Percentiles rank a stretch among this genome's conserved stretches.
Conservation (phyloP, 2,888 invertebrate species). For the Agrochola circellaris region DNA sequence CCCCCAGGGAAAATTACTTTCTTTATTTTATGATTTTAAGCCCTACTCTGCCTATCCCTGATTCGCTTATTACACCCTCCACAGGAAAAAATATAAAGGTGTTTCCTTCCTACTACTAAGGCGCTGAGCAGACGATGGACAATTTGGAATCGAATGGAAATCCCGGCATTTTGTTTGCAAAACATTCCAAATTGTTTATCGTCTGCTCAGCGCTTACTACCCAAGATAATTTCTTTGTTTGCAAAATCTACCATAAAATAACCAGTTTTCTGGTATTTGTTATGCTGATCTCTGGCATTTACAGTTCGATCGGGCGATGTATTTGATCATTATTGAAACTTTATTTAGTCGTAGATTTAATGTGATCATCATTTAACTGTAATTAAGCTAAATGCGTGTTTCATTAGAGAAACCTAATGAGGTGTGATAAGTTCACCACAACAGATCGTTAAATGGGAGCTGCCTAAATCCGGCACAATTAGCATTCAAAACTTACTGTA, state of each 20-base stretch:
- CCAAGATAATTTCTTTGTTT: constrained; percentile 18
- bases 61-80: neutral
- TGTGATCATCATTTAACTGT: neutral
- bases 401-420: constrained; percentile 9
- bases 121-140: too few species aligned
- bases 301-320: constrained; percentile 1
- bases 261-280: constrained; percentile 19
- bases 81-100: neutral
- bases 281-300: constrained; percentile 30
- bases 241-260: constrained; percentile 6
- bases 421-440: constrained; percentile 20
- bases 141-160: too few species aligned
- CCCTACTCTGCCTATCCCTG: too few species aligned
- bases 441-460: neutral
- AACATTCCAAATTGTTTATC: too few species aligned
- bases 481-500: constrained; percentile 13
- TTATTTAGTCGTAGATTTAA: neutral
- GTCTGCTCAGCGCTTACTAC: neutral
- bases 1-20: neutral
- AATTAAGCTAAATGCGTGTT: constrained; percentile 11
- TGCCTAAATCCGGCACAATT: constrained; percentile 15
- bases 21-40: neutral
- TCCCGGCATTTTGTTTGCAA: too few species aligned
- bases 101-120: too few species aligned
- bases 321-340: constrained; percentile 2